Conservation (phyloP, 2,113 vertebrate genomes). For the Oryzias woworae region DNA sequence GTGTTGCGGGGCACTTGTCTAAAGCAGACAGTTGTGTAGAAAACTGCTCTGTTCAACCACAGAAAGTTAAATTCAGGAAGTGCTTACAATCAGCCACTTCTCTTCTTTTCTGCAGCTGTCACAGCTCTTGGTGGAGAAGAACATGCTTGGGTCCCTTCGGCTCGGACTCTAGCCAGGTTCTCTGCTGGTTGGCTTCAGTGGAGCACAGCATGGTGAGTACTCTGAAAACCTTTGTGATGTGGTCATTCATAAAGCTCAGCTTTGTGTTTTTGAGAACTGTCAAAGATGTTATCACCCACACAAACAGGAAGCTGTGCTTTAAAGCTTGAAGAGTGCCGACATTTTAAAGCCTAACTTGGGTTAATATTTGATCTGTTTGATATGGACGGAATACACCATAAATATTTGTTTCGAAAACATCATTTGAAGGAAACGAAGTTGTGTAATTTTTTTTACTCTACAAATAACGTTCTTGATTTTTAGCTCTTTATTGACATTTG, state of each 20-base stretch:
- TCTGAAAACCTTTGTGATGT: background rate
- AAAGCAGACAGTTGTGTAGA: background rate
- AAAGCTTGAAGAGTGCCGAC: background rate
- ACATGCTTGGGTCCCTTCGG: background rate
- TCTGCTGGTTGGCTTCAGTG: background rate
- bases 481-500: no score
- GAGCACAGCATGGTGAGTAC: constrained; percentile 19
- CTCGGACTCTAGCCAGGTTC: background rate
- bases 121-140: background rate
- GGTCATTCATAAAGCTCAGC: background rate
- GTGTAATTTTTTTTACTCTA: no score
- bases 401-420: no score
- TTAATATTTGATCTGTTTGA: background rate
- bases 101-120: constrained; percentile 25
- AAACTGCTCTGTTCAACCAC: constrained; percentile 1
- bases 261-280: background rate
- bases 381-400: background rate
- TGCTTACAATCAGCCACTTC: constrained; percentile 26
- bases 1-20: background rate
- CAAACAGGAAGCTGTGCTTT: constrained; percentile 22
- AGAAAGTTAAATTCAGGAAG: constrained; percentile 56
- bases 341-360: background rate
- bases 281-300: constrained; percentile 2
- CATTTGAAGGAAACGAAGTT: no score
- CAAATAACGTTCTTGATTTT: no score